Evolutionary conservation across 2,888 invertebrate species (phyloP).

Genomic region (Disparrhopalites patrizii): DNA sequence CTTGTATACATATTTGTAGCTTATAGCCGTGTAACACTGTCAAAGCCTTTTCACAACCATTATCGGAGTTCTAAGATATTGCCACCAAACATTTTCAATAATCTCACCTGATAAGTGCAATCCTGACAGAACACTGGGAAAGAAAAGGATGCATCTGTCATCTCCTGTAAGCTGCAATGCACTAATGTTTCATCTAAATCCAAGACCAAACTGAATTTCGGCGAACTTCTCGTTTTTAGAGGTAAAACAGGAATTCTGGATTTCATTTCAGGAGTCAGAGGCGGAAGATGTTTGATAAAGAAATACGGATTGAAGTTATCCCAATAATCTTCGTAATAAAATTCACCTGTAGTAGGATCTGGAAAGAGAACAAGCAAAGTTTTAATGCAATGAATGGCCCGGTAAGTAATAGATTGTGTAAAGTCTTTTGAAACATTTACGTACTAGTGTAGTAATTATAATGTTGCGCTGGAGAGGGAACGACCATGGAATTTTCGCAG

Average conservation of each 20-base stretch:
- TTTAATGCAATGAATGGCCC: no score
- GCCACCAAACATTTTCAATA: no score
- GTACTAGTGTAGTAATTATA: conserved; percentile 42
- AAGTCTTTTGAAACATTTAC: conserved; percentile 22
- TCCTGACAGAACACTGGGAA: conserved; percentile 91
- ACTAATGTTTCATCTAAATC: conserved; percentile 94
- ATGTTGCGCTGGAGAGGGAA: conserved; percentile 23
- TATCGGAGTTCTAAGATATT: no score
- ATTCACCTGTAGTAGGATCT: conserved; percentile 42
- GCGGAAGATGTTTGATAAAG: conserved; percentile 87
- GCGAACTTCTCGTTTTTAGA: conserved; percentile 84
- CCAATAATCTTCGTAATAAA: conserved; percentile 59
- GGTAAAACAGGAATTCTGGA: conserved; percentile 78
- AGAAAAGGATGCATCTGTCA: conserved; percentile 87
- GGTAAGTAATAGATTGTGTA: no score
- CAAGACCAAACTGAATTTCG: conserved; percentile 70
- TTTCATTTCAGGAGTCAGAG: conserved; percentile 70
- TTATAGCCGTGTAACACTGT: no score
- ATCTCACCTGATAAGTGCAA: conserved; percentile 67
- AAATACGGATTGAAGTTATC: conserved; percentile 84
- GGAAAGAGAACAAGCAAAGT: conserved; percentile 6
- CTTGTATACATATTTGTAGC: no score
- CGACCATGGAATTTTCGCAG: conserved; percentile 31
- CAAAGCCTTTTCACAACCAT: no score
- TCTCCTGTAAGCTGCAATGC: conserved; percentile 86